Evolutionary conservation across 1,140 invertebrate genomes (phyloP).

Genomic region (Solenopsis fugax): DNA sequence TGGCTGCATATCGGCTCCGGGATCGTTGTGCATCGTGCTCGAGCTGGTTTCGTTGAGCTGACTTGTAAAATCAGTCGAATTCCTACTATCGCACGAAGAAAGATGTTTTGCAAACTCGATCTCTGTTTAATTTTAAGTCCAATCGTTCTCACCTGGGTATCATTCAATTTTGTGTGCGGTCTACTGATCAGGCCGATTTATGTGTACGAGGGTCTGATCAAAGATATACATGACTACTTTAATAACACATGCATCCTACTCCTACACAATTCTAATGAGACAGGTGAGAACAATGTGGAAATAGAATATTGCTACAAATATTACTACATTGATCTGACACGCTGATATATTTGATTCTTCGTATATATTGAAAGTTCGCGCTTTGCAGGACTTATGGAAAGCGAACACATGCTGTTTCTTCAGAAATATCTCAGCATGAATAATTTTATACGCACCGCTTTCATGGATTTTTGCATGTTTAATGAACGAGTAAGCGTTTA

Average conservation of each 20-base stretch:
- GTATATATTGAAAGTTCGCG: not conserved
- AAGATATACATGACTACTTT: slow-evolving; percentile 80
- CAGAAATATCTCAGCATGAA: slow-evolving; percentile 75
- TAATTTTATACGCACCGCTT: slow-evolving; percentile 74
- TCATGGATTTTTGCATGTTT: slow-evolving; percentile 82
- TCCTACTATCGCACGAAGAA: not conserved
- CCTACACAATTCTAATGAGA: slow-evolving; percentile 77
- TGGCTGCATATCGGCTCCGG: not conserved
- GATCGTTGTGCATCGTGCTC: not conserved
- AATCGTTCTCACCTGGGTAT: not conserved
- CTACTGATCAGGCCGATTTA: slow-evolving; percentile 78
- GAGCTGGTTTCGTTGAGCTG: not conserved
- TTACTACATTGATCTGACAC: not conserved
- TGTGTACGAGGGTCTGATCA: slow-evolving; percentile 79
- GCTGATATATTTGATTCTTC: not conserved
- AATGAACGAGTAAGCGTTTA: slow-evolving; percentile 69
- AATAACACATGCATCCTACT: slow-evolving; percentile 84
- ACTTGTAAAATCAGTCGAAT: not conserved
- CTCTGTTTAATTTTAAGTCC: not conserved
- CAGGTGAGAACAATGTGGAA: slow-evolving; percentile 73
- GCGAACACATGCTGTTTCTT: slow-evolving; percentile 65
- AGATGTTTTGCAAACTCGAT: not conserved
- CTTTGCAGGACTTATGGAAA: slow-evolving; percentile 68
- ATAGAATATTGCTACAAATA: not conserved
- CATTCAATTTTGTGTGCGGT: not conserved